Evolutionary conservation across 35 echinoderm and acorn worm species (phyloP).

Genomic region (Apostichopus parvimensis): DNA sequence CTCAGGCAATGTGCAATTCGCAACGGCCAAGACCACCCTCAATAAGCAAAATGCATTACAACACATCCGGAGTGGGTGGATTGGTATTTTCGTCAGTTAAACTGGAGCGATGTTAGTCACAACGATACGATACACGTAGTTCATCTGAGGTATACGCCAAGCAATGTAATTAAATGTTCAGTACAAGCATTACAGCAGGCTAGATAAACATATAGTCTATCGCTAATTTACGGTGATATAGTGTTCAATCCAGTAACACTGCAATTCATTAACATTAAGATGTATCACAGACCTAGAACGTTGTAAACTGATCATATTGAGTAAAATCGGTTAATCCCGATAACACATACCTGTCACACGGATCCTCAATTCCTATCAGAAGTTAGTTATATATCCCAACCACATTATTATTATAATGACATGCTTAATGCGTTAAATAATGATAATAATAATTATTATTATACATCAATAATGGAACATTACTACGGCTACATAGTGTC

Average conservation of each 20-base stretch:
- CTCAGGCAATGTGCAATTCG: background rate
- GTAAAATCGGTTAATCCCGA: no score
- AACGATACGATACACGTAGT: background rate
- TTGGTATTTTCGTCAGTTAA: background rate
- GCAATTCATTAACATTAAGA: no score
- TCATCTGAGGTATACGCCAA: background rate
- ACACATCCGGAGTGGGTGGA: background rate
- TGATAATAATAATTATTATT: no score
- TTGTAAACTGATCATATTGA: no score
- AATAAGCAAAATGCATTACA: background rate
- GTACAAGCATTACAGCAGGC: background rate
- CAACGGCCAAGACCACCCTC: background rate
- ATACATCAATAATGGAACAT: no score
- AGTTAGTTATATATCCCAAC: no score
- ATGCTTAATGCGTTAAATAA: no score
- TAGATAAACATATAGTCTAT: background rate
- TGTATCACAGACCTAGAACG: no score
- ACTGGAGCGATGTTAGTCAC: background rate
- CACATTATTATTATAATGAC: no score
- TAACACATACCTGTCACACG: no score
- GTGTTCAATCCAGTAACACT: background rate
- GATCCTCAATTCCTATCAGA: no score
- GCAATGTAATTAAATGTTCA: background rate
- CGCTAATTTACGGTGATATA: background rate
- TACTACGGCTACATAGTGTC: no score